These are phyloP conservation scores for Neolamprologus cancellatus DNA, from an alignment of 2,113 vertebrate genomes.

Conservation along the genomic window DNA sequence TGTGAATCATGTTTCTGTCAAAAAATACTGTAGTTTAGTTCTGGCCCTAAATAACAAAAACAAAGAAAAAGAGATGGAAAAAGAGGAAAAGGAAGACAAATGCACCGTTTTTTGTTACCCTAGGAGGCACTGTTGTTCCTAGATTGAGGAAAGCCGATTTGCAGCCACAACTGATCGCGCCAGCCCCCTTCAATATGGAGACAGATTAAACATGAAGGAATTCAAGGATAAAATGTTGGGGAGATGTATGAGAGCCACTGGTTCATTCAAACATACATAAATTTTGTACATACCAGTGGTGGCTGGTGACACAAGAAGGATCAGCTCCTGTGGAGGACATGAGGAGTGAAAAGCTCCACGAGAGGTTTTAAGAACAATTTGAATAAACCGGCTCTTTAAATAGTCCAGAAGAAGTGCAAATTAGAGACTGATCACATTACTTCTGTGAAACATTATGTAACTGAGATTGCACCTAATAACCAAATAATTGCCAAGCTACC, in stretches of 20 bases:
- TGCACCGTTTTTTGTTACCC: slow-evolving; percentile 24
- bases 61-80: not conserved
- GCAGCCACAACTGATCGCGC: not conserved
- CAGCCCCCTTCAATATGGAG: not conserved
- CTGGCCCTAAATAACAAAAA: slow-evolving; percentile 4
- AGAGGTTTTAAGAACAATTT: not conserved
- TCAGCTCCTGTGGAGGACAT: not conserved
- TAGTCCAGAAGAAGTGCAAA: not conserved
- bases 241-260: not conserved
- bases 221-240: not conserved
- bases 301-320: not conserved
- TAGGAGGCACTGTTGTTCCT: slow-evolving; percentile 56
- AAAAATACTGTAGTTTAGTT: not conserved
- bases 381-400: not conserved
- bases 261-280: not conserved
- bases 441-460: not conserved
- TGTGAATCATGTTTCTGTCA: not conserved
- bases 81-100: not conserved
- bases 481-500: not conserved
- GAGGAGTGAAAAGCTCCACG: not conserved
- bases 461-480: not conserved
- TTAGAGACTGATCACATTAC: not conserved
- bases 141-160: not conserved
- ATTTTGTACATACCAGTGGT: not conserved
- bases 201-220: not conserved